These are phyloP conservation scores for Drosophila watanabei DNA, from an alignment of 1,140 invertebrate species.

Conservation along the genomic window DNA sequence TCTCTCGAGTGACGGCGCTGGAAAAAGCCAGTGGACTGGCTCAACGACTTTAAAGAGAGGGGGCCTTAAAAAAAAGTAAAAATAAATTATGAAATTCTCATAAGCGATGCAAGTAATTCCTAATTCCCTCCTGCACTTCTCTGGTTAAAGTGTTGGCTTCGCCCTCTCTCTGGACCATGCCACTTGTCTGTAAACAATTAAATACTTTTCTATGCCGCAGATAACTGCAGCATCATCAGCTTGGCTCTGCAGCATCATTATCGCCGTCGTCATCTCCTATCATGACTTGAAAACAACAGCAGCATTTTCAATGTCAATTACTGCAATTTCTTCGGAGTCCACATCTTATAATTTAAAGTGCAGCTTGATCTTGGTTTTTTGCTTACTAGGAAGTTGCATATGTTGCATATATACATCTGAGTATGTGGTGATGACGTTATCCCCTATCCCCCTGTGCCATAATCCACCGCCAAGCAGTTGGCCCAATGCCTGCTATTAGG, in stretches of 20 bases:
- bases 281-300: slow-evolving; percentile 31
- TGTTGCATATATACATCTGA: slow-evolving; percentile 17
- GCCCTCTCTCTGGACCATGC: neutral
- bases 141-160: neutral
- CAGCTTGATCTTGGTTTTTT: slow-evolving; percentile 31
- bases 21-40: slow-evolving; percentile 11
- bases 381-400: slow-evolving; percentile 61
- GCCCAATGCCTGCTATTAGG: slow-evolving; percentile 46
- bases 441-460: slow-evolving; percentile 4
- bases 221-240: slow-evolving; percentile 64
- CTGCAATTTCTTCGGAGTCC: slow-evolving; percentile 45
- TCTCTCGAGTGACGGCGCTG: slow-evolving; percentile 3
- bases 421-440: slow-evolving; percentile 23
- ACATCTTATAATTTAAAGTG: slow-evolving; percentile 35
- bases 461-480: slow-evolving; percentile 7
- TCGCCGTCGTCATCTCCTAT: slow-evolving; percentile 28
- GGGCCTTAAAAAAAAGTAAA: neutral
- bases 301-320: slow-evolving; percentile 76
- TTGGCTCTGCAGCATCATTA: slow-evolving; percentile 23
- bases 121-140: neutral
- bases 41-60: neutral
- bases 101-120: neutral
- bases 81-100: slow-evolving; percentile 1
- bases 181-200: slow-evolving; percentile 50
- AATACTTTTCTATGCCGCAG: slow-evolving; percentile 32